Evolutionary conservation across 1,140 invertebrate species (phyloP).

Genomic region (Harpegnathos saltator): DNA sequence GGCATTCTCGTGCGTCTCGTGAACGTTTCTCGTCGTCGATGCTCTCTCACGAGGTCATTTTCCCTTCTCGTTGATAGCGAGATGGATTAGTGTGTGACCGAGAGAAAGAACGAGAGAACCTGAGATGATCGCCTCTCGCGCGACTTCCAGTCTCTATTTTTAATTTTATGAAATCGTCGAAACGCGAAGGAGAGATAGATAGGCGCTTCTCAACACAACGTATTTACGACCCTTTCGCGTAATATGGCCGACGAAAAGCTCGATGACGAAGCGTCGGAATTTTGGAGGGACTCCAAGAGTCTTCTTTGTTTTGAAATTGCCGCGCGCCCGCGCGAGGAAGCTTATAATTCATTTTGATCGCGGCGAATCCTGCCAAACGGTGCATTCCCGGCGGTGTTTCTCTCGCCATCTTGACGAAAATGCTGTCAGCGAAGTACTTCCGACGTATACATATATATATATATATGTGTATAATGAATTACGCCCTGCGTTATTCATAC

Average conservation of each 20-base stretch:
- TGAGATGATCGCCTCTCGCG: too few species aligned
- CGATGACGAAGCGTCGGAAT: slow-evolving; percentile 14
- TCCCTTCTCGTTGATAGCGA: too few species aligned
- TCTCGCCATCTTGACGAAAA: neutral
- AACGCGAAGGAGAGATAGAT: too few species aligned
- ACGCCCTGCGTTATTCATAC: neutral
- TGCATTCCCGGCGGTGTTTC: slow-evolving; percentile 2
- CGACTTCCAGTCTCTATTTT: too few species aligned
- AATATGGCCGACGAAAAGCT: neutral
- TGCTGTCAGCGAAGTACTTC: neutral
- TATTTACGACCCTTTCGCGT: slow-evolving; percentile 10
- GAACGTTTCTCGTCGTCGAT: neutral
- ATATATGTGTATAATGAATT: neutral
- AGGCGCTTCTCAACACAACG: too few species aligned
- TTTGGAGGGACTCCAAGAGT: slow-evolving; percentile 34
- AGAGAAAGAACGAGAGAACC: too few species aligned
- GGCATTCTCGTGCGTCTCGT: neutral
- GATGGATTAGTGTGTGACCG: too few species aligned
- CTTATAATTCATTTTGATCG: slow-evolving; percentile 40
- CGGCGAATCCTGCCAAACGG: slow-evolving; percentile 3
- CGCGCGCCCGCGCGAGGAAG: neutral
- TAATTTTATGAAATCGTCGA: too few species aligned
- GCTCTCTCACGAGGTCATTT: neutral
- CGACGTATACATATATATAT: too few species aligned
- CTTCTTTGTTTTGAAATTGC: slow-evolving; percentile 19